phyloP scores from a whole-genome alignment of 2,888 invertebrate genomes.

The Agrochola lychnidis region DNA sequence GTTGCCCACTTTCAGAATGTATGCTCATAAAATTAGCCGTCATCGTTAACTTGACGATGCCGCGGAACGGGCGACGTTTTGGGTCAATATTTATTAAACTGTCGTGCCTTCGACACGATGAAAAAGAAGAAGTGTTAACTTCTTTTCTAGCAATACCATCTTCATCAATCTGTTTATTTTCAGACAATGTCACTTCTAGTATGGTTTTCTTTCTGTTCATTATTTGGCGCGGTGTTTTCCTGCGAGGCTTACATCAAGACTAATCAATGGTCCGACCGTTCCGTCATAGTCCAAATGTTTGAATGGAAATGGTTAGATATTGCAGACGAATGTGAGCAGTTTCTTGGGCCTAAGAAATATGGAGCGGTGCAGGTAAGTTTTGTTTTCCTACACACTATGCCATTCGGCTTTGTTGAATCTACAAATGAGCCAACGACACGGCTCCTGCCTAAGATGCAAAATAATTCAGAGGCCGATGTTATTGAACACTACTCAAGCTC shows the following conservation, averaged over 20 bases:
- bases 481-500: background rate
- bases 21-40: too few species aligned
- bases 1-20: too few species aligned
- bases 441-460: background rate
- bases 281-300: slow-evolving; percentile 93
- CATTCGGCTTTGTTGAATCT: background rate
- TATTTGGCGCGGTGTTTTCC: slow-evolving; percentile 17
- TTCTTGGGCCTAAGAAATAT: slow-evolving; percentile 93
- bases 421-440: background rate
- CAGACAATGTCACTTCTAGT: slow-evolving; percentile 42
- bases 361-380: slow-evolving; percentile 92
- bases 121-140: background rate
- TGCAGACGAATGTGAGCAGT: slow-evolving; percentile 94
- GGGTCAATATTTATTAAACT: too few species aligned
- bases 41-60: too few species aligned
- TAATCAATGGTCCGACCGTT: slow-evolving; percentile 89
- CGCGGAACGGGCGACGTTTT: too few species aligned
- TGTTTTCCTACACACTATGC: background rate
- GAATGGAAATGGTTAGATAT: slow-evolving; percentile 96
- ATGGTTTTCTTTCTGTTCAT: slow-evolving; percentile 25
- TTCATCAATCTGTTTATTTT: slow-evolving; percentile 7
- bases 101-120: too few species aligned
- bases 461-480: background rate
- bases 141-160: background rate
- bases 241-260: slow-evolving; percentile 65